Conservation (phyloP, 2,888 invertebrate genomes). For the Coelogynopora nodosa region DNA sequence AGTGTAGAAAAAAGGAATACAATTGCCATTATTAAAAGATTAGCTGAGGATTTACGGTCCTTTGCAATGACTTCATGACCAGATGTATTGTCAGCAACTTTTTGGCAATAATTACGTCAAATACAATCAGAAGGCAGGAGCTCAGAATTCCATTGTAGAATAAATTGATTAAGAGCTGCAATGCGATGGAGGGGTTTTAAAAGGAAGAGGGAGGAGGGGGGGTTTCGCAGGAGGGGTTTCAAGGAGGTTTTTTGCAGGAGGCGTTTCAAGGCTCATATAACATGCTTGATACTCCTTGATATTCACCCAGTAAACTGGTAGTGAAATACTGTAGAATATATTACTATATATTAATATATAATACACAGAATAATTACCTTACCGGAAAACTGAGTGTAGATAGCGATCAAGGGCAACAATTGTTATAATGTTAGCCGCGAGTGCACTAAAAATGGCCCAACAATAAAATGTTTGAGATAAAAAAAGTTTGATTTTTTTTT, state of each 20-base stretch:
- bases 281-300: background rate
- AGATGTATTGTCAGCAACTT: background rate
- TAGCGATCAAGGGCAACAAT: background rate
- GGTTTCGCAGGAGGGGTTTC: background rate
- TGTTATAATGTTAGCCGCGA: background rate
- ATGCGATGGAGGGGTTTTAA: background rate
- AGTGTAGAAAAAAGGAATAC: background rate
- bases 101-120: background rate
- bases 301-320: constrained; percentile 4
- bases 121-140: background rate
- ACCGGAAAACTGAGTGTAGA: background rate
- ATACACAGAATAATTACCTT: background rate
- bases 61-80: background rate
- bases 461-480: background rate
- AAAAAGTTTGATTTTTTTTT: no score
- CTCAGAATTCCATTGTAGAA: background rate
- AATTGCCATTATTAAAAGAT: background rate
- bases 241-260: background rate
- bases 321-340: background rate
- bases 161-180: background rate
- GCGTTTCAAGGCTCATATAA: background rate
- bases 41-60: background rate
- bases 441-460: background rate
- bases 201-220: no score
- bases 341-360: background rate